phyloP scores from a whole-genome alignment of 2,113 vertebrate species.

The Sterna hirundo region DNA sequence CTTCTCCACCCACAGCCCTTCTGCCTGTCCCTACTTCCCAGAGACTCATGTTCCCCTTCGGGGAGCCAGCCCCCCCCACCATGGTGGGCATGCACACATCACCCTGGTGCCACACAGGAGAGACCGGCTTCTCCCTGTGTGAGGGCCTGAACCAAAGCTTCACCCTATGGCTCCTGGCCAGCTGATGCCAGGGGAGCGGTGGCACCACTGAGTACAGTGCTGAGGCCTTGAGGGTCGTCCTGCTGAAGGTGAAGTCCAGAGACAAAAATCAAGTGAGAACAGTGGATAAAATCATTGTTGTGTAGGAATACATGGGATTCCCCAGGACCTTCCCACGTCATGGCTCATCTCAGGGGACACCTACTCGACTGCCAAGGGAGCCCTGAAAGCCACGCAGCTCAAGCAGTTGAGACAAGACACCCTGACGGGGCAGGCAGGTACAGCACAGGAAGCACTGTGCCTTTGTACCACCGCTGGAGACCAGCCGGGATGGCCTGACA shows the following conservation, averaged over 20 bases:
- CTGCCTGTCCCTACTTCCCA: background rate
- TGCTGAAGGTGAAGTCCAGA: background rate
- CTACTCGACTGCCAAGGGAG: background rate
- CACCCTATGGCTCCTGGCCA: background rate
- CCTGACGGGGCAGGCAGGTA: background rate
- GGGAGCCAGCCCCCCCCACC: no score
- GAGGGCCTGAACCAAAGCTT: background rate
- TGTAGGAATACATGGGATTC: background rate
- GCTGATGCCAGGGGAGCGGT: background rate
- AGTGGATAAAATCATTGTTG: background rate
- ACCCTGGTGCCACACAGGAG: no score
- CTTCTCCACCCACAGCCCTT: background rate
- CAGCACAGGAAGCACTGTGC: no score
- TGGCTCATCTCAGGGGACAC: background rate
- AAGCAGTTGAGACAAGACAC: background rate
- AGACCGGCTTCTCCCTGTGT: fast-evolving
- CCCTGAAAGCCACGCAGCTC: background rate
- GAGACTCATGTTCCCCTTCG: background rate
- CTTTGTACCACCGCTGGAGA: background rate
- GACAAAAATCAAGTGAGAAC: background rate
- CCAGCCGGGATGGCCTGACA: background rate
- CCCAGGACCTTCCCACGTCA: background rate
- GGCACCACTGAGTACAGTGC: background rate
- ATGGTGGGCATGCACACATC: background rate
- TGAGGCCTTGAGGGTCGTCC: background rate